Evolutionary conservation across 1,140 invertebrate species (phyloP), one percentile per base, ranked within the genome.

Genomic region (Caenorhabditis brenneri): DNA sequence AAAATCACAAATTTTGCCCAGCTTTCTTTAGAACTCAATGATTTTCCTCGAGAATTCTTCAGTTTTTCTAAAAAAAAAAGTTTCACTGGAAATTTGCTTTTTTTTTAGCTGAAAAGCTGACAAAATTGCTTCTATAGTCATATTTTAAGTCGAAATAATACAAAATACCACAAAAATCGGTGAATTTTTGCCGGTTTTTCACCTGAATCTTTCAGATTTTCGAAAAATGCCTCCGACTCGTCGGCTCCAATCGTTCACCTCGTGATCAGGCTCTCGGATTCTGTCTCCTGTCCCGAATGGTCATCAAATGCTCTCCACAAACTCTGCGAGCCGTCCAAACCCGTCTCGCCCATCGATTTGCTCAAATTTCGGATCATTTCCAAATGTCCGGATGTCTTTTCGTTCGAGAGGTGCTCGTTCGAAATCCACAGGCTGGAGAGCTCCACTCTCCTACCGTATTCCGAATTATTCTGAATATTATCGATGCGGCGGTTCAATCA

Each of bases 341-440:
- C 24, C 83, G 83, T 48, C 39, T 84, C 22, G 78, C 60, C n/a
- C 81, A 84, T 55, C 83, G 83, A 49, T 31, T 84, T 3, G 78
- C 46, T 22, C 74, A 84, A 9, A 69, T 84, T 33, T 49, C 78
- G 10, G 42, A 51, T 48, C 27, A 27, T 24, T 78, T 51, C 15
- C 82, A 58, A 9, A 19, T 84, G 2, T 60, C n/a, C 16, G 51
- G 42, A n/a, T 2, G 78, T n/a, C 49, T 84, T 36, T 80, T 81
- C 31, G 55, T 69, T 36, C 81, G 81, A n/a, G 55, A 82, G 27
- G 12, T 82, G 16, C 60, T 82, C 12, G 27, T 48, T 16, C 46
- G 60, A 33, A 82, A 82, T 82, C 81, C 81, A 5, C 36, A 69
- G 29, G 58, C 81, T 9, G 81, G 81, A 65, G 81, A 82, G 7